Conservation (phyloP, 1,140 invertebrate species). For the Ceratosolen solmsi region DNA sequence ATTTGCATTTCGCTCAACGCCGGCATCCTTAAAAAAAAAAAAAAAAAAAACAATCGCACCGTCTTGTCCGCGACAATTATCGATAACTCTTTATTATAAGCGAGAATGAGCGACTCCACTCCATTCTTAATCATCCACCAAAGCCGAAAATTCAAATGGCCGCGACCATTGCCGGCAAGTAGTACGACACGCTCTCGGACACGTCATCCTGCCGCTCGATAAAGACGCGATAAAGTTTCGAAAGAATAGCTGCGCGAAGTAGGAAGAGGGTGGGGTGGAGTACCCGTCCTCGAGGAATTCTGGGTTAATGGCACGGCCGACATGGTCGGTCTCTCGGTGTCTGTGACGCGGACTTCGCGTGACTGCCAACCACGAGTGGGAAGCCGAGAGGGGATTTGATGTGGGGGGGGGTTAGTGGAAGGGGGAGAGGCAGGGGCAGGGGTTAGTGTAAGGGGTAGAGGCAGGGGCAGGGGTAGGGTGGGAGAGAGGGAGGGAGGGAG, state of each 20-base stretch:
- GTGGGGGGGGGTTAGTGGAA: no score
- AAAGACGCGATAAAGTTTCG: background rate
- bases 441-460: no score
- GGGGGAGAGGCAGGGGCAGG: no score
- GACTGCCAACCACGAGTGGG: conserved; percentile 55
- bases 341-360: conserved; percentile 59
- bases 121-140: no score
- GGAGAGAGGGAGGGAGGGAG: conserved; percentile 37
- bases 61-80: no score
- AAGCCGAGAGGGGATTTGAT: background rate
- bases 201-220: no score
- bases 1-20: no score
- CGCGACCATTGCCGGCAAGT: background rate
- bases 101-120: no score
- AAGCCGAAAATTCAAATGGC: background rate
- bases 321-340: background rate
- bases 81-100: no score
- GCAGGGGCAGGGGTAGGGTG: background rate
- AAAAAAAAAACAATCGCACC: conserved; percentile 27
- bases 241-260: background rate
- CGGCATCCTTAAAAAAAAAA: background rate
- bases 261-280: conserved; percentile 12
- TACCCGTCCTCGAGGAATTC: conserved; percentile 61
- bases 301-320: conserved; percentile 68
- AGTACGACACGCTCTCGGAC: no score